Percentiles rank a stretch among this genome's conserved stretches.
Conservation (phyloP, 1,140 invertebrate species). For the Neodiprion virginianus region DNA sequence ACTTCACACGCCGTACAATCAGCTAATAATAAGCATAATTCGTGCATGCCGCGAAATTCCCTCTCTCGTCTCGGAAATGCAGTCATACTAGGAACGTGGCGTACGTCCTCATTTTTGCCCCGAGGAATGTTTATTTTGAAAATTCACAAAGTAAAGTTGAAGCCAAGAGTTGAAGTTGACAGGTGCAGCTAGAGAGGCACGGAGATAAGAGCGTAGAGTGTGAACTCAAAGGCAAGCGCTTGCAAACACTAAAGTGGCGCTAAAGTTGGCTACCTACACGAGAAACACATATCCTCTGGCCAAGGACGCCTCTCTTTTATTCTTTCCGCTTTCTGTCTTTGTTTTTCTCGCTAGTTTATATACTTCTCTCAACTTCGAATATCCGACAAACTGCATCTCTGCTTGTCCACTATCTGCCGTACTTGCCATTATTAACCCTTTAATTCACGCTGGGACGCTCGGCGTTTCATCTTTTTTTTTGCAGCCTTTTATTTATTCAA, state of each 20-base stretch:
- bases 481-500: too few relatives aligned
- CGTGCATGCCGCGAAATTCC: not conserved
- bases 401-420: too few relatives aligned
- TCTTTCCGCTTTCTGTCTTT: not conserved
- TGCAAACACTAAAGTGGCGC: constrained; percentile 2
- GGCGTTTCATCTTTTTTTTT: too few relatives aligned
- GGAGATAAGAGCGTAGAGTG: constrained; percentile 1
- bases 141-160: too few relatives aligned
- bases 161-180: too few relatives aligned
- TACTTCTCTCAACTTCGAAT: too few relatives aligned
- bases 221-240: not conserved
- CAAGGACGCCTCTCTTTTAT: not conserved
- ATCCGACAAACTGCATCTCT: too few relatives aligned
- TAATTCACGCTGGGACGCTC: too few relatives aligned
- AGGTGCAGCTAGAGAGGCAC: not conserved
- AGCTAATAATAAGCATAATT: too few relatives aligned
- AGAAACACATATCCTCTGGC: not conserved
- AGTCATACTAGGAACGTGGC: not conserved
- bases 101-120: constrained; percentile 1
- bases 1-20: too few relatives aligned
- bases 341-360: too few relatives aligned
- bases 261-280: constrained; percentile 7
- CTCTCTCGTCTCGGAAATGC: constrained; percentile 1
- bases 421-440: too few relatives aligned
- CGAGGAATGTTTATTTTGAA: not conserved